Evolutionary conservation across 2,797 vertebrate genomes (phyloP), one percentile per base, ranked within the genome.

Genomic region (Pangasius macronema): DNA sequence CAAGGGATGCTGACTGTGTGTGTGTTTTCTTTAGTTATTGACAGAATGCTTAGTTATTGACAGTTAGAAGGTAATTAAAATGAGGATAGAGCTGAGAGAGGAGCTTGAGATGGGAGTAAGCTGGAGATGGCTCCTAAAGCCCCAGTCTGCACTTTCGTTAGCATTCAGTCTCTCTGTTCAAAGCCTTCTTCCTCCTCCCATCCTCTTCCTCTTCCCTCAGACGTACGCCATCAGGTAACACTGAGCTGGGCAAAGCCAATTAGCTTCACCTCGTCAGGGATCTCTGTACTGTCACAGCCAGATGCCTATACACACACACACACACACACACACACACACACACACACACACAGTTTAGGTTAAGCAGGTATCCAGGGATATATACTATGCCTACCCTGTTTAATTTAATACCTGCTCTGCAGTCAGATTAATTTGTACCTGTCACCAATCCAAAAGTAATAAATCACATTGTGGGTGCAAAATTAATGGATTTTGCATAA

Each of bases 171-270:
- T 79, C 87, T 88, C 77, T 36, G 49, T 65, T 83, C 73, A 86
- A 73, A 61, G 22, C 65, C 81, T 73, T 39, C 86, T 20, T 86
- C 83, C 57, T 88, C 83, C 93, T 94, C 90, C 86, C 90, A 89
- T 92, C 90, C 86, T 90, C 89, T 51, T 87, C 91, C 91, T 93
- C 92, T 91, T 91, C 73, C 83, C 89, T 82, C 88, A 89, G 88
- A 79, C 88, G 91, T 90, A 87, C 86, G 91, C 82, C 95, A 97
- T 99, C 98, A 99, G 96, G 96, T 97, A 94, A 99, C 94, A 91
- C 98, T 99, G 91, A 99, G 93, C 94, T 99, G 98, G 83, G 98
- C 98, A 94, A 99, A 99, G 93, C 98, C 98, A 86, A 99, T 98
- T 96, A 99, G 94, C 96, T 99, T 99, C 94, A 98, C 96, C 94